These are phyloP conservation scores for Cotesia typhae DNA, from an alignment of 1,140 invertebrate species.

Conservation along the genomic window DNA sequence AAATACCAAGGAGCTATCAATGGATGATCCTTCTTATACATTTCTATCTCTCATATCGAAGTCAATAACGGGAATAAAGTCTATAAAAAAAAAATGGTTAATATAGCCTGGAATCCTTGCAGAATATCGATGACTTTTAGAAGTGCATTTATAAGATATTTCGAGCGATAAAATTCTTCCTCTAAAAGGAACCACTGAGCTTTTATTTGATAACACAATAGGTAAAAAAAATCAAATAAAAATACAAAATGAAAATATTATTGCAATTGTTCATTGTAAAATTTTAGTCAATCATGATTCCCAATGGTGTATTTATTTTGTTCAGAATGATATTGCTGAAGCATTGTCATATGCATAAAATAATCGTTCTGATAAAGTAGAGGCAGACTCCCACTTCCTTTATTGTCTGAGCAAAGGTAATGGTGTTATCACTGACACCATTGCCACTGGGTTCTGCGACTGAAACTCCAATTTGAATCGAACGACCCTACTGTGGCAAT, in stretches of 20 bases:
- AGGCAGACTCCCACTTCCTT: neutral
- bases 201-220: constrained; percentile 1
- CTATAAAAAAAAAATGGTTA: neutral
- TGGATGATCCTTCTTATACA: constrained; percentile 37
- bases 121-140: too few relatives aligned
- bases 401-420: neutral
- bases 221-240: neutral
- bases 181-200: too few relatives aligned
- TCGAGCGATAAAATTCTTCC: too few relatives aligned
- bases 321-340: neutral
- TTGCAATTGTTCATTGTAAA: constrained; percentile 9
- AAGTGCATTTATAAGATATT: too few relatives aligned
- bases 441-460: neutral
- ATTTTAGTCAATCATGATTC: neutral
- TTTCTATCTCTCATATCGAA: constrained; percentile 19
- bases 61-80: neutral
- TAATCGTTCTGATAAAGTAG: constrained; percentile 22
- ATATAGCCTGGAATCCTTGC: too few relatives aligned
- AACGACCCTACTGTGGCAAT: too few relatives aligned
- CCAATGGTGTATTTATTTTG: constrained; percentile 7
- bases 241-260: neutral
- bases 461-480: constrained; percentile 1
- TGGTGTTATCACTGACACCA: constrained; percentile 14
- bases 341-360: constrained; percentile 21
- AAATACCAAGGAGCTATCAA: neutral